These are phyloP conservation scores for Deilephila porcellus DNA, from an alignment of 2,888 invertebrate genomes.

Conservation along the genomic window DNA sequence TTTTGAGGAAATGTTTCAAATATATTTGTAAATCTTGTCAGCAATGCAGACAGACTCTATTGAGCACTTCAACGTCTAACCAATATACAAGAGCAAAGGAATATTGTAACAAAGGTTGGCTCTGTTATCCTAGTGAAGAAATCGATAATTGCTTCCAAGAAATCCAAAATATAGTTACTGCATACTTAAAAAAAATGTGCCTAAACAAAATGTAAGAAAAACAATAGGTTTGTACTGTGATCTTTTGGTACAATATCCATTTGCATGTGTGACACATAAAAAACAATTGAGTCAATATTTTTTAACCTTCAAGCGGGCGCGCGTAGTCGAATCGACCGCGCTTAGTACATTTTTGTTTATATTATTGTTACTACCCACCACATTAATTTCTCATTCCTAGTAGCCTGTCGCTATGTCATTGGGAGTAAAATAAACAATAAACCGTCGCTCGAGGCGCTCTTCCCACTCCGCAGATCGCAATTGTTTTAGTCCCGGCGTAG, in stretches of 20 bases:
- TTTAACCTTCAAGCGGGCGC: constrained; percentile 38
- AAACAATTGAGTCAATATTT: neutral
- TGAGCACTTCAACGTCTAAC: neutral
- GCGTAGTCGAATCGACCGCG: constrained; percentile 39
- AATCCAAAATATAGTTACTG: no score
- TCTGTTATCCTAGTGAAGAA: neutral
- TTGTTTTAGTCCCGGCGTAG: no score
- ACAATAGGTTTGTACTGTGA: no score
- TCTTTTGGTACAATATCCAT: no score
- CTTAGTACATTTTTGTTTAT: constrained; percentile 37
- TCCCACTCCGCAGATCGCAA: no score
- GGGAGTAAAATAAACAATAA: constrained; percentile 18
- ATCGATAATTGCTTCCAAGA: neutral
- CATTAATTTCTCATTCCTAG: no score
- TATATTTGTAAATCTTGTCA: constrained; percentile 33
- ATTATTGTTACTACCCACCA: constrained; percentile 16
- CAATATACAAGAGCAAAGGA: neutral
- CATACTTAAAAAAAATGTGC: no score
- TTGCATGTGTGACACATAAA: no score
- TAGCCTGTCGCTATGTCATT: no score
- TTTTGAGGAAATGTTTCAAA: constrained; percentile 39
- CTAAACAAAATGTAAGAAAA: no score
- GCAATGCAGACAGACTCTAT: constrained; percentile 6
- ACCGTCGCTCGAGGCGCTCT: constrained; percentile 29
- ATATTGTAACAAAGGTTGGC: neutral